Evolutionary conservation across 1,140 invertebrate species (phyloP), one percentile per base, ranked within the genome.

Genomic region (Eriosoma lanigerum): DNA sequence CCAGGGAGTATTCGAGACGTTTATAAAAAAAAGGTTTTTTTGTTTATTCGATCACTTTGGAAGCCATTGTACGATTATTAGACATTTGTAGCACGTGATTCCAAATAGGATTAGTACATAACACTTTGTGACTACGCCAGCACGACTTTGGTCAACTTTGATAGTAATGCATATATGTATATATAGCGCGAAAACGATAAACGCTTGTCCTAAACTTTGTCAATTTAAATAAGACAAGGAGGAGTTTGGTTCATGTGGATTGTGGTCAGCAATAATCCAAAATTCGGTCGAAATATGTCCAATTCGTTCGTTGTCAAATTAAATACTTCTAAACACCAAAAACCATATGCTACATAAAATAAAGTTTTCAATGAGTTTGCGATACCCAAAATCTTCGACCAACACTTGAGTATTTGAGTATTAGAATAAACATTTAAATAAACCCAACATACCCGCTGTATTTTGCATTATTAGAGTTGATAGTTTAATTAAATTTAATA

Each of bases 41-140:
- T 68, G 44, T 68, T 50, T 8, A 29, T 32, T n/a, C 52, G 32
- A 58, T 29, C 29, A 19, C 38, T 58, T 24, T 4, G 13, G n/a
- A 56, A 13, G 44, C n/a, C 29, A 29, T 32, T 12, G 32, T n/a
- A 15, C 32, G 9, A 38, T 19, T 10, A 56, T 76, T 75, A 76
- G 52, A 54, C 29, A 38, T 76, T 58, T 58, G 72, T n/a, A 15
- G 72, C 72, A 58, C 72, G 72, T 76, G 52, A 58, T 76, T 32
- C 54, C 15, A 78, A 78, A 78, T 21, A 38, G 75, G 75, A 78
- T 78, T 78, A 78, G 54, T 60, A 48, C 38, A 46, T 78, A 75
- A 75, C 46, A 72, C 48, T 72, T 72, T 52, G 48, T 52, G 48
- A 46, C 9, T 29, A 24, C 26, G 21, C 21, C n/a, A n/a, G 26